Evolutionary conservation across 2,797 vertebrate genomes (phyloP), one percentile per base, ranked within the genome.

Genomic region (Pitangus sulphuratus): DNA sequence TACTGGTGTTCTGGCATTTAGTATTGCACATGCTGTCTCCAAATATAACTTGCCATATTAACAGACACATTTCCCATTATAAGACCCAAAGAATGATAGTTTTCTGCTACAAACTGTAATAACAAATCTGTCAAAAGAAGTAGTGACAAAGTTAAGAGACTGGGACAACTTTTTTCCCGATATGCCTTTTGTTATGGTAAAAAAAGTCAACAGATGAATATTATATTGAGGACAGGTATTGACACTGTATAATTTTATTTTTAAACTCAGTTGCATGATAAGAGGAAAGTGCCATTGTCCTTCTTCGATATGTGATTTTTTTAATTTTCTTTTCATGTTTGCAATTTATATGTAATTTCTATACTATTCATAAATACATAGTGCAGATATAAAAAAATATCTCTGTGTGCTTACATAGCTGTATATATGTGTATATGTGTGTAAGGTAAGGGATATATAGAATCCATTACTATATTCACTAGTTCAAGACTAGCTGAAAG

Each of bases 1-100:
- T 91, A 84, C 90, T 94, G 96, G 90, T 70, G 81, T 94, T 96
- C 94, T 95, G 84, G 95, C 87, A 93, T 95, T 94, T 68, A 87
- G 42, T 48, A 81, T 78, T 80, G 62, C 57, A 82, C 84, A 85
- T 51, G 75, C 65, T 95, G 88, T 72, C 84, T 92, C 53, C 61
- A 92, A 83, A 92, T 68, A 93, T 19, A 81, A 83, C 48, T 89
- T 89, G 71, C 86, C 81, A 78, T 90, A 50, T 90, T 92, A 89
- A 61, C 57, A 91, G 92, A 64, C 31, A 77, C 37, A 82, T 87
- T 95, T 90, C 78, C 81, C 54, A n/a, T 65, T 89, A 25, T 60
- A 37, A 81, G 60, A 61, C 12, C 31, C 48, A 61, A 48, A 82
- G 77, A 24, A 79, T 37, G 47, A 82, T 14, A 54, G 15, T 37